phyloP scores from a whole-genome alignment of 2,888 invertebrate species.

The Cyclophora punctaria region DNA sequence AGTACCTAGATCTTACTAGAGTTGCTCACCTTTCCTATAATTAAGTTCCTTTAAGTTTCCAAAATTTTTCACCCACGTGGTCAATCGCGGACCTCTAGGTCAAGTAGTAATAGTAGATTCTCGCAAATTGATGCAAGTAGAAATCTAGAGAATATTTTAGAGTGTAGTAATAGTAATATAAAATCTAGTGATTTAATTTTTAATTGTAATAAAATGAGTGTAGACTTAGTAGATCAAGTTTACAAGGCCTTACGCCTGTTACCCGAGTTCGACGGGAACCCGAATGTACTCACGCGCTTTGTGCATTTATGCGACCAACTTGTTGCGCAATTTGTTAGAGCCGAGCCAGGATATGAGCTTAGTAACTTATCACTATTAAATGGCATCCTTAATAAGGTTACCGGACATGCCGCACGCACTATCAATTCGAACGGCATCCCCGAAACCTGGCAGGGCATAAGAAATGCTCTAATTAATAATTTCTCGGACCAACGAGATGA shows the following conservation, averaged over 20 bases:
- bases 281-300: not conserved
- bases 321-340: not conserved
- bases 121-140: no score
- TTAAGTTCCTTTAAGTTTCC: no score
- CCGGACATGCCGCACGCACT: not conserved
- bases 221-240: not conserved
- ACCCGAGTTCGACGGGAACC: not conserved
- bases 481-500: constrained; percentile 16
- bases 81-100: no score
- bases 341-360: no score
- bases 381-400: constrained; percentile 6
- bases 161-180: no score
- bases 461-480: constrained; percentile 19
- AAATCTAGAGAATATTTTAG: no score
- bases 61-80: no score
- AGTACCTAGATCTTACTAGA: no score
- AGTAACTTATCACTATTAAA: not conserved
- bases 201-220: not conserved
- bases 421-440: constrained; percentile 18
- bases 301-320: not conserved
- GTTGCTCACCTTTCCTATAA: no score
- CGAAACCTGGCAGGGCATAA: constrained; percentile 15
- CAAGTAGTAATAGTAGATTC: no score
- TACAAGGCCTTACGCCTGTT: constrained; percentile 3
- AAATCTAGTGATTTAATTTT: no score